Evolutionary conservation across 2,888 invertebrate genomes (phyloP).

Genomic region (Epinotia nisella): DNA sequence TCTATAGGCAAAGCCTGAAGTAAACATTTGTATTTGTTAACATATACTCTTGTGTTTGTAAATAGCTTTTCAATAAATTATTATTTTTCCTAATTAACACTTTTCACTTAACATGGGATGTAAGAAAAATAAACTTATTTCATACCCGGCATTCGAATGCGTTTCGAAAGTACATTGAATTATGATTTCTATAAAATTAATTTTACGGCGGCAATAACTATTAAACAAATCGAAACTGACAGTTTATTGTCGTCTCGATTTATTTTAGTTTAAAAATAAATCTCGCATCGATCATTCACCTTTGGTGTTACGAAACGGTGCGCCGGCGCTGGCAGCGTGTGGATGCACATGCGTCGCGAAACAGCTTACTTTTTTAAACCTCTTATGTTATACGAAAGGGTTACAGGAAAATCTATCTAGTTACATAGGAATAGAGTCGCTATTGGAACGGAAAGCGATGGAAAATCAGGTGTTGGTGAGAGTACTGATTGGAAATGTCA

Average conservation of each 20-base stretch:
- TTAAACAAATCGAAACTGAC: slow-evolving; percentile 38
- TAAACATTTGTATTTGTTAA: no score
- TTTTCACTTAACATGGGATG: no score
- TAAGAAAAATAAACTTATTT: background rate
- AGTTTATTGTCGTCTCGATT: slow-evolving; percentile 44
- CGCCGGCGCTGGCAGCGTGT: slow-evolving; percentile 50
- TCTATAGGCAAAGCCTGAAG: no score
- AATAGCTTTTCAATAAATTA: no score
- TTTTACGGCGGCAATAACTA: slow-evolving; percentile 30
- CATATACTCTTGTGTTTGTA: no score
- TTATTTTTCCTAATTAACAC: no score
- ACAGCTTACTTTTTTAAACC: slow-evolving; percentile 7
- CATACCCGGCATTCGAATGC: slow-evolving; percentile 1
- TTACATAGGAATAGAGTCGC: background rate
- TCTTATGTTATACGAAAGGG: background rate
- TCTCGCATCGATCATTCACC: slow-evolving; percentile 76
- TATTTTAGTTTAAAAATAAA: slow-evolving; percentile 54
- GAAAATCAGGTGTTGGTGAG: slow-evolving; percentile 15
- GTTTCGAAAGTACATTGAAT: slow-evolving; percentile 30
- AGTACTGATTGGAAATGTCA: slow-evolving; percentile 66
- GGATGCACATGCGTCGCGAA: slow-evolving; percentile 48
- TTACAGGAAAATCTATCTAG: background rate
- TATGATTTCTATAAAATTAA: slow-evolving; percentile 15
- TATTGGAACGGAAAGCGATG: background rate
- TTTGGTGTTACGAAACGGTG: slow-evolving; percentile 69